Evolutionary conservation across 2,888 invertebrate genomes (phyloP).

Genomic region (Zelleria hepariella): DNA sequence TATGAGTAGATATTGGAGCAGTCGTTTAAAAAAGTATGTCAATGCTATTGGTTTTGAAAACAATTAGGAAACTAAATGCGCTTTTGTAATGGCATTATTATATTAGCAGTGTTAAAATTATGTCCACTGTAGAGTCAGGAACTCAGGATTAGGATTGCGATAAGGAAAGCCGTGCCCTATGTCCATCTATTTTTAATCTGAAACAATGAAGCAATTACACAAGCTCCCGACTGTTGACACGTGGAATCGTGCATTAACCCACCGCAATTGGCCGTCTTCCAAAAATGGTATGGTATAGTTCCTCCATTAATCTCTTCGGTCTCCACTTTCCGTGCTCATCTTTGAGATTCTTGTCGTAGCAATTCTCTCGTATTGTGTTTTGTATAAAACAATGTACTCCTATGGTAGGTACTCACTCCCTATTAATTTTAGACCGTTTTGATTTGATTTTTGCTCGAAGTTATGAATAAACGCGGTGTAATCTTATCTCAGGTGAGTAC

Average conservation of each 20-base stretch:
- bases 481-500: too few relatives aligned
- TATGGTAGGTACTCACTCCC: too few relatives aligned
- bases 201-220: conserved; percentile 13
- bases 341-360: too few relatives aligned
- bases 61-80: not conserved
- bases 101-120: too few relatives aligned
- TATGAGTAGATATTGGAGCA: not conserved
- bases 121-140: too few relatives aligned
- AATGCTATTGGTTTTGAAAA: not conserved
- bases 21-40: not conserved
- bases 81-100: not conserved
- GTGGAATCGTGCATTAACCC: conserved; percentile 45
- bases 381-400: too few relatives aligned
- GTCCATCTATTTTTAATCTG: not conserved
- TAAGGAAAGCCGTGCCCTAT: too few relatives aligned
- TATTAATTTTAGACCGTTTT: too few relatives aligned
- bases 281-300: conserved; percentile 10
- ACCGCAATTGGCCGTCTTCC: conserved; percentile 33
- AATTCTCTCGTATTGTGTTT: too few relatives aligned
- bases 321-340: not conserved
- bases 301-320: not conserved
- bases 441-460: too few relatives aligned
- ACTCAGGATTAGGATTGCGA: not conserved
- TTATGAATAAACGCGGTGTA: too few relatives aligned
- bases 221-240: conserved; percentile 22